Evolutionary conservation across 2,113 vertebrate genomes (phyloP).

Genomic region (Phaethornis superciliosus): DNA sequence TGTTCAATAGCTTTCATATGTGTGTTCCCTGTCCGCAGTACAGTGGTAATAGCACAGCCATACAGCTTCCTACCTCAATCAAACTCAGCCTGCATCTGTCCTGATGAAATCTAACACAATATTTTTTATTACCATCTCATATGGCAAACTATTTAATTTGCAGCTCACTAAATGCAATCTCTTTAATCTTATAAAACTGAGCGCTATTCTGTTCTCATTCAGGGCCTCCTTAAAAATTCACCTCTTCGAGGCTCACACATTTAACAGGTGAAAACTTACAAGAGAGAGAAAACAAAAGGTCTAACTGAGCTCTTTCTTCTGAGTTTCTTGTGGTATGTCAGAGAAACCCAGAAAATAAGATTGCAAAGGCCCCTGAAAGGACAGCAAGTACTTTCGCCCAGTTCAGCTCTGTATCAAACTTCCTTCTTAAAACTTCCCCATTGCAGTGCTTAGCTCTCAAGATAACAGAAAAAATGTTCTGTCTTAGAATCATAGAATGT

Average conservation of each 20-base stretch:
- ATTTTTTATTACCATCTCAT: background rate
- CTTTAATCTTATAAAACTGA: background rate
- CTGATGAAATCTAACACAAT: background rate
- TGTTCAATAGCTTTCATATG: rapidly evolving
- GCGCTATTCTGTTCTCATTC: background rate
- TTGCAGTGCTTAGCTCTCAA: background rate
- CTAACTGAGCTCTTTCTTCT: background rate
- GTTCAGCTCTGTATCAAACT: background rate
- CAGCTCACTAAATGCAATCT: background rate
- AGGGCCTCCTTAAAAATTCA: background rate
- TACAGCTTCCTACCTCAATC: background rate
- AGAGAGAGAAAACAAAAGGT: background rate
- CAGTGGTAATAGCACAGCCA: background rate
- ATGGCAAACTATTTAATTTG: background rate
- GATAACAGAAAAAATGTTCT: background rate
- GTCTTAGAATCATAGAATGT: background rate
- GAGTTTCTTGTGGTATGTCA: background rate
- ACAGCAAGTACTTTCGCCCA: background rate
- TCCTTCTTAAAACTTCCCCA: background rate
- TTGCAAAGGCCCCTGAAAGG: background rate
- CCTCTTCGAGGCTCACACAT: background rate
- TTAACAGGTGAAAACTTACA: background rate
- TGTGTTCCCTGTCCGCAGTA: background rate
- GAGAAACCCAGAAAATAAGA: background rate
- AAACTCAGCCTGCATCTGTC: background rate